Evolutionary conservation across 2,888 invertebrate species (phyloP), one percentile per base, ranked within the genome.

Genomic region (Epirrhoe tristata): DNA sequence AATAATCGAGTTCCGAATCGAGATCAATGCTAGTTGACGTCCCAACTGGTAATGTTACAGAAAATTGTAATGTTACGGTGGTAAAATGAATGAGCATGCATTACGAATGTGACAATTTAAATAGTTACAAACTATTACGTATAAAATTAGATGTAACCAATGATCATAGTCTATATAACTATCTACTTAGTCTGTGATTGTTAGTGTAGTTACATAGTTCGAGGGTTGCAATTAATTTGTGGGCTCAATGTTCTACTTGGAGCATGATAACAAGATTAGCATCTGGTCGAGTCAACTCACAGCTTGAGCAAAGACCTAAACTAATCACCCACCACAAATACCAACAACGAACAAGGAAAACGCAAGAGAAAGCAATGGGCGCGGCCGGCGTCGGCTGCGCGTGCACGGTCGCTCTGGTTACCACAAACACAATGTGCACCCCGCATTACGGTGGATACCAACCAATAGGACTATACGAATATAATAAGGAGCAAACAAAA

Each of bases 241-340:
- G 92, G 91, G 89, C 90, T 91, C 90, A 91, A 88, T 87, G 91
- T 92, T 91, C 90, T 91, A 92, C 88, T 82, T 82, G 83, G 87
- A 89, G 90, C 90, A 88, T 89, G 86, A 89, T 84, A 78, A 64
- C 63, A 76, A 78, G 74, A 83, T 85, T 86, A 89, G 89, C 88
- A 80, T 84, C 81, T 80, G 83, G 83, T 81, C 81, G 86, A 83
- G 77, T 85, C 82, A 83, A 84, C 81, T 81, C 83, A 81, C 85
- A 86, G 87, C 88, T 84, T 81, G 84, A 87, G 87, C 86, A 85
- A 85, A 85, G 81, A 87, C 85, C 87, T 88, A 89, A 82, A 82
- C 87, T 88, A 89, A 77, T 88, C 86, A 87, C 87, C 90, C 90
- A 86, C 86, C 89, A 87, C 89, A 90, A 81, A 68, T 68, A 72